Base-by-base conservation (phyloP, 1,140 invertebrate species). In the Armadillidium nasatum region DNA sequence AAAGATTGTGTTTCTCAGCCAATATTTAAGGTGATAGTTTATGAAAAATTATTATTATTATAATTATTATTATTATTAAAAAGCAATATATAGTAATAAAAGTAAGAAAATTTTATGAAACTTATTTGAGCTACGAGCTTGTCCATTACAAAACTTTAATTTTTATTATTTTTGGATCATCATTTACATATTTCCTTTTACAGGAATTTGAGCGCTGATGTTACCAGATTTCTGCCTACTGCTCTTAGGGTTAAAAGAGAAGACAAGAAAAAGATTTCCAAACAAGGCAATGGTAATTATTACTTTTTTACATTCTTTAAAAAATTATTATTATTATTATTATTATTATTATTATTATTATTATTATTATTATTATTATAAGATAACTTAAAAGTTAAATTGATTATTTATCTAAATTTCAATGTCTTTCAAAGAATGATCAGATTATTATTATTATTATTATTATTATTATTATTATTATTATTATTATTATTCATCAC, bases 191-290 rank as follows among this genome's bases (percentile, higher is more conserved):
- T 73, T 43, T 71, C 11, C 79, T 81, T 76, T 78, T 82, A 44
- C 72, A 88, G 93, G 82, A 97, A 96, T 87, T 87, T 97, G 10
- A 94, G 93, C 78, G 95, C 94, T 0, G 96, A 98, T 85, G 93
- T 98, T 0, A 98, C 96, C 0, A 87, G 95, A 80, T 98, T 99
- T 85, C 91, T 96, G 50, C 96, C 96, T 3, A 95, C 94, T 0
- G 91, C 95, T 4, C 86, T 98, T 13, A 88, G 95, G 78, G 91
- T 96, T 0, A 97, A 96, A 84, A 87, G 94, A 76, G 92, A 94
- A 76, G 93, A 84, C 60, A 84, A 85, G 76, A 74, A 80, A 82
- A 86, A 82, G 19, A 11, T 67, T 0, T 10, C 50, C 4, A 72
- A 71, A 50, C 43, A 54, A 66, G 76, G 50, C 43, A n/a, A 50